Evolutionary conservation across 2,888 invertebrate genomes (phyloP).

Genomic region (Axea sp.): DNA sequence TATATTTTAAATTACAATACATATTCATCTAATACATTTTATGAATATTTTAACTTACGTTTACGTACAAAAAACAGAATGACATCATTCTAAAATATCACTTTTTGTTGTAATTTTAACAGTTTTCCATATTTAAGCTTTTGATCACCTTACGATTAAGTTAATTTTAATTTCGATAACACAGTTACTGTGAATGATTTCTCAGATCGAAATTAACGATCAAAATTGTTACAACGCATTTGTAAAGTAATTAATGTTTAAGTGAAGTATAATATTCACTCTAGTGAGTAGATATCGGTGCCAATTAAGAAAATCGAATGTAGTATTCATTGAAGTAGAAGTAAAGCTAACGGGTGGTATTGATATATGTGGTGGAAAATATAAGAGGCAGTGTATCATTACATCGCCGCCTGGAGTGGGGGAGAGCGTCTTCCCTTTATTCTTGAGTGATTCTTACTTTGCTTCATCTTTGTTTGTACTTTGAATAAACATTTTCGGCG

Average conservation of each 20-base stretch:
- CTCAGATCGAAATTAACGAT: too few species aligned
- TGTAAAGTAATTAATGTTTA: conserved; percentile 42
- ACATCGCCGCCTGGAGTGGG: conserved; percentile 76
- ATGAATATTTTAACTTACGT: too few species aligned
- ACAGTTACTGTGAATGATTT: too few species aligned
- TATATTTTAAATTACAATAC: too few species aligned
- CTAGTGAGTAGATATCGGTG: conserved; percentile 63
- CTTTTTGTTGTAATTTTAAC: too few species aligned
- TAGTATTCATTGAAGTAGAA: conserved; percentile 74
- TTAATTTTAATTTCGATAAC: too few species aligned
- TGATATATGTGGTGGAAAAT: conserved; percentile 79
- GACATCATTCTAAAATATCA: too few species aligned
- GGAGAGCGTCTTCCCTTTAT: conserved; percentile 63
- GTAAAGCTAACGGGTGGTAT: conserved; percentile 73
- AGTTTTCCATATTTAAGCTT: too few species aligned
- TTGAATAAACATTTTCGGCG: too few species aligned
- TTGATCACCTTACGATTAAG: too few species aligned
- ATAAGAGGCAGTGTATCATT: conserved; percentile 78
- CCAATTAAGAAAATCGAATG: conserved; percentile 75
- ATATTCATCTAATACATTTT: too few species aligned
- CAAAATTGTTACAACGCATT: conserved; percentile 1
- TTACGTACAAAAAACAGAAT: too few species aligned
- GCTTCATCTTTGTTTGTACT: conserved; percentile 8
- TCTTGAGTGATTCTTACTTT: conserved; percentile 43
- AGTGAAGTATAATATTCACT: conserved; percentile 46